Evolutionary conservation across 2,888 invertebrate species (phyloP).

Genomic region (Cephus sareptanus): DNA sequence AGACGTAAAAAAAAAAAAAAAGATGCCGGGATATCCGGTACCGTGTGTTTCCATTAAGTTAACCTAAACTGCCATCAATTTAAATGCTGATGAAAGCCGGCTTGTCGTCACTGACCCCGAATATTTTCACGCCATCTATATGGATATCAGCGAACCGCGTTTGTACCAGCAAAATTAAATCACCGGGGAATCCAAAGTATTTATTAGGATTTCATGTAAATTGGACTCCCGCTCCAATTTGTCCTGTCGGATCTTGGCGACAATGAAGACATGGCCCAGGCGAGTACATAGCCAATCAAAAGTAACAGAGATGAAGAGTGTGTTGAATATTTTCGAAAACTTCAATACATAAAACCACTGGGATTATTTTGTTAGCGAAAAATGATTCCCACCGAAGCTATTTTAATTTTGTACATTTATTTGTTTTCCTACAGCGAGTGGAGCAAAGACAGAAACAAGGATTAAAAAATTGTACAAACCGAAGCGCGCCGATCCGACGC

Average conservation of each 20-base stretch:
- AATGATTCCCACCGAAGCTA: neutral
- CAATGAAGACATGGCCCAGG: neutral
- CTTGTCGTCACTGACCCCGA: slow-evolving; percentile 28
- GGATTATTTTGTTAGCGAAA: neutral
- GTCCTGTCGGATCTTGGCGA: neutral
- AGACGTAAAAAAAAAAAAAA: neutral
- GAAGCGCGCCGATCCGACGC: slow-evolving; percentile 39
- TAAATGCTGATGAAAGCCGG: slow-evolving; percentile 46
- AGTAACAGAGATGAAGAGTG: neutral
- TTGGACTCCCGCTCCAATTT: slow-evolving; percentile 19
- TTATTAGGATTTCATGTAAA: slow-evolving; percentile 56
- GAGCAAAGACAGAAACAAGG: neutral
- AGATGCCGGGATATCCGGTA: neutral
- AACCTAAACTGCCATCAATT: slow-evolving; percentile 47
- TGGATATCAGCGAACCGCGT: slow-evolving; percentile 41
- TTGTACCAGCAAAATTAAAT: slow-evolving; percentile 50
- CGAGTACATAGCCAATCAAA: neutral
- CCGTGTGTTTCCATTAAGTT: slow-evolving; percentile 34
- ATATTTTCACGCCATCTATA: slow-evolving; percentile 49
- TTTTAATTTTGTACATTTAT: neutral
- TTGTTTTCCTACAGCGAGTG: slow-evolving; percentile 1
- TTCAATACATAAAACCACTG: neutral
- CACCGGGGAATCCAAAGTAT: slow-evolving; percentile 49
- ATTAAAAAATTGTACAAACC: slow-evolving; percentile 5
- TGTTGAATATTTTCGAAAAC: neutral